Base-by-base conservation (phyloP, 2,113 vertebrate species). In the Zapornia atra region DNA sequence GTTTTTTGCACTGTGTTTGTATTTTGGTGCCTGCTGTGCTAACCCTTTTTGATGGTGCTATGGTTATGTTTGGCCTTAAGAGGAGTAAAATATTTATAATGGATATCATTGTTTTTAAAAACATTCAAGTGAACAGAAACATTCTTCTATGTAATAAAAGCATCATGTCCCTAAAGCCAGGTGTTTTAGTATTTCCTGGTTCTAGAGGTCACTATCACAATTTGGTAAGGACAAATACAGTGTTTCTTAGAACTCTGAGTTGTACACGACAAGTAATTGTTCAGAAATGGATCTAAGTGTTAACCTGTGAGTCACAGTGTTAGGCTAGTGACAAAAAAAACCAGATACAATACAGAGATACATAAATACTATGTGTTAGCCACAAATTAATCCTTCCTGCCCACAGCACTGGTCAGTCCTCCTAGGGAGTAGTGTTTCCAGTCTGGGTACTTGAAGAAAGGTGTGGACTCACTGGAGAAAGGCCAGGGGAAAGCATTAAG, bases 321-420 rank as follows among this genome's bases (percentile, higher is more conserved):
- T 31, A 77, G 46, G 29, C 12, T 57, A 57, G 4, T 28, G 44
- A 50, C 15, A 20, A 48, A 61, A 56, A 80, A 84, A 82, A 38
- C 4, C 10, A 40, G 5, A 65, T 2, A 20, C 15, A 59, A 60
- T 48, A 40, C 7, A 56, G 21, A 4, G 9, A 68, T 64, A 68
- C 10, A 88, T 36, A 77, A 63, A 46, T 21, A 56, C 21, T 61
- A 93, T 24, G 42, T 26, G 24, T 59, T 44, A 48, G 28, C 75
- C 25, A 76, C 28, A 65, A 88, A 94, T 73, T 59, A 89, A 64
- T 84, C 65, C 75, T 96, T 90, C 70, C 90, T 82, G 56, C 22
- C 82, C 38, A 31, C n/a, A 71, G 46, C 64, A 78, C 13, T 84
- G 42, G 60, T 91, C 92, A 93, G 65, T 40, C 22, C 53, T 87